These are phyloP conservation scores for Xestia sexstrigata DNA, from an alignment of 2,888 invertebrate genomes.

Conservation along the genomic window DNA sequence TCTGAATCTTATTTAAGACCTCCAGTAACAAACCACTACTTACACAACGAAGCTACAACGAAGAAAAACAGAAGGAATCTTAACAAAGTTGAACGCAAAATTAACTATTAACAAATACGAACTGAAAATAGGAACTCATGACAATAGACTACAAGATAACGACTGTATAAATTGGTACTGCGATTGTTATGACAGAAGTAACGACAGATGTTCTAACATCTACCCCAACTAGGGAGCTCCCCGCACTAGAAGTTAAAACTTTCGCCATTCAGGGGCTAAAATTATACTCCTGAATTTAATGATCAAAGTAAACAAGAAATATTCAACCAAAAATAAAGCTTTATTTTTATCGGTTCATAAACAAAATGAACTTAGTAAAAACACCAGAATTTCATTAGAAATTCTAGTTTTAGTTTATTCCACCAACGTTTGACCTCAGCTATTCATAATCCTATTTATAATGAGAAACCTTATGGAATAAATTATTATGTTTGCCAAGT, in stretches of 20 bases:
- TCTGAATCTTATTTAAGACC: neutral
- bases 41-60: neutral
- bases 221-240: constrained; percentile 19
- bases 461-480: constrained; percentile 43
- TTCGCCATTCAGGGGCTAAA: constrained; percentile 64
- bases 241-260: constrained; percentile 68
- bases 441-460: constrained; percentile 57
- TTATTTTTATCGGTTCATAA: constrained; percentile 22
- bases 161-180: constrained; percentile 43
- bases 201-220: constrained; percentile 51
- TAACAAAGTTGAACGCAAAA: constrained; percentile 2
- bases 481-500: constrained; percentile 41
- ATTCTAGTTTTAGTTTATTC: constrained; percentile 17
- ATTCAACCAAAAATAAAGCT: constrained; percentile 25
- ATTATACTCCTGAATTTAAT: constrained; percentile 56
- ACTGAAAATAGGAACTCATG: constrained; percentile 24
- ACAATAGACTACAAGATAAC: constrained; percentile 38
- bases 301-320: constrained; percentile 44
- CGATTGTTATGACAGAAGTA: constrained; percentile 44
- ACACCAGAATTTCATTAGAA: constrained; percentile 17
- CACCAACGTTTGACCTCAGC: constrained; percentile 29
- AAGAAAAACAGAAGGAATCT: neutral
- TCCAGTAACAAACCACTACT: neutral
- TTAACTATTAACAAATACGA: neutral
- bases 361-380: constrained; percentile 11